Percentiles rank a stretch among this genome's conserved stretches.
phyloP scores from a whole-genome alignment of 2,888 invertebrate genomes.

The Strigamia crassipes region DNA sequence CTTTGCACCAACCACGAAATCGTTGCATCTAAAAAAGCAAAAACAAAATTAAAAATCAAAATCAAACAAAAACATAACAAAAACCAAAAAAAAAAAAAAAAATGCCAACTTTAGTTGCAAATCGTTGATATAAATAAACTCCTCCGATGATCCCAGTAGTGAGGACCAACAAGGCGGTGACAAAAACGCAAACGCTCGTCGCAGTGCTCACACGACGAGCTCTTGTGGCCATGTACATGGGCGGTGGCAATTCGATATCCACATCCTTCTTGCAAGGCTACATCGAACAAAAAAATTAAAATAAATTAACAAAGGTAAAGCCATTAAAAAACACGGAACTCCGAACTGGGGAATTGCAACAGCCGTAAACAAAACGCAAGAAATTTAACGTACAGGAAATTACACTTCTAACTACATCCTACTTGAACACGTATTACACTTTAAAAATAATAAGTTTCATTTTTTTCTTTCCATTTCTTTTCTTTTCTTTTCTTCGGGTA shows the following conservation, averaged over 20 bases:
- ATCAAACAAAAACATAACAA: conserved; percentile 43
- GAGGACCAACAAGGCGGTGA: conserved; percentile 72
- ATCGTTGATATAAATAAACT: conserved; percentile 75
- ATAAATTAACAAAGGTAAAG: not conserved
- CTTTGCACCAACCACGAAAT: conserved; percentile 72
- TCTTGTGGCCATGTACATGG: conserved; percentile 56
- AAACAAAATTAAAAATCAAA: too few species aligned
- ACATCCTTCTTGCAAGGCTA: conserved; percentile 50
- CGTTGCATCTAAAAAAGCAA: conserved; percentile 62
- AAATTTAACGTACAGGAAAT: too few species aligned
- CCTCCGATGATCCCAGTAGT: conserved; percentile 73
- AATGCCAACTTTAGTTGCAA: conserved; percentile 58
- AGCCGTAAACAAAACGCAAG: too few species aligned
- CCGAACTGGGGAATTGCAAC: not conserved
- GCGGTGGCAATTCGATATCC: conserved; percentile 51
- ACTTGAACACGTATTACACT: too few species aligned
- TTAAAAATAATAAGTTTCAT: too few species aligned
- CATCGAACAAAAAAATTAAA: not conserved
- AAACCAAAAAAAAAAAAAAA: not conserved
- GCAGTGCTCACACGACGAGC: conserved; percentile 66
- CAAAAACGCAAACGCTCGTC: conserved; percentile 70
- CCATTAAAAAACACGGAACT: not conserved
- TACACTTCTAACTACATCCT: too few species aligned
- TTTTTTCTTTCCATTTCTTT: too few species aligned
- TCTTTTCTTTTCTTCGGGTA: not conserved